Base-by-base conservation (phyloP, 2,888 invertebrate species). In the Trichopria drosophilae region DNA sequence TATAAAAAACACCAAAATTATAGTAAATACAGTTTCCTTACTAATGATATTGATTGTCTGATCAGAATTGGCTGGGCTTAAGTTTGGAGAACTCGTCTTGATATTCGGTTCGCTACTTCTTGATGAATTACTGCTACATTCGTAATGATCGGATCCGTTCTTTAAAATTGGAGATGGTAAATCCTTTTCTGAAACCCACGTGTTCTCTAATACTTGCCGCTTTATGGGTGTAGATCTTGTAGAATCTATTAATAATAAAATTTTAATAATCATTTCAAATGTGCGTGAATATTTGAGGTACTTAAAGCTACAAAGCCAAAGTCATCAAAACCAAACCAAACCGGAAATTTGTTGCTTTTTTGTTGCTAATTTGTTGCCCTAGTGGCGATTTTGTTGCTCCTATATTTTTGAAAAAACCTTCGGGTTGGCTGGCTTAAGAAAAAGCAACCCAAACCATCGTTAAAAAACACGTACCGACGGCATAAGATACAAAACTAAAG, bases 161-260 rank as follows among this genome's bases (percentile, higher is more conserved):
- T 70, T 75, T 5, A 59, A 34, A 45, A 74, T 75, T 5, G 74
- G 73, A 7, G 72, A 74, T 3, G 69, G 70, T 40, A 72, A 58
- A 60, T 69, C 58, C 20, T 57, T 63, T 15, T 61, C 55, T 2
- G 61, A 55, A 0, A 66, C 39, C 73, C 72, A 72, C 20, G 63
- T 65, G 41, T 66, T 70, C 22, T 72, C 67, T 15, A 68, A 28
- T 4, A 68, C 50, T 12, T 43, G 35, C 6, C 7, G 52, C n/a
- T 20, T 37, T 36, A 52, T 56, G 7, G 66, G 67, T 9, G 65
- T 64, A 18, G 64, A 64, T 35, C 63, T 63, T 42, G 56, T 62
- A 18, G 67, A 49, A 47, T 62, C 68, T 69, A 29, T 12, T 24
- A 12, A 36, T 39, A 46, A n/a, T n/a, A n/a, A n/a, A n/a, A n/a